These are phyloP conservation scores for Calliphora vicina DNA, from an alignment of 1,140 invertebrate genomes.

Conservation along the genomic window DNA sequence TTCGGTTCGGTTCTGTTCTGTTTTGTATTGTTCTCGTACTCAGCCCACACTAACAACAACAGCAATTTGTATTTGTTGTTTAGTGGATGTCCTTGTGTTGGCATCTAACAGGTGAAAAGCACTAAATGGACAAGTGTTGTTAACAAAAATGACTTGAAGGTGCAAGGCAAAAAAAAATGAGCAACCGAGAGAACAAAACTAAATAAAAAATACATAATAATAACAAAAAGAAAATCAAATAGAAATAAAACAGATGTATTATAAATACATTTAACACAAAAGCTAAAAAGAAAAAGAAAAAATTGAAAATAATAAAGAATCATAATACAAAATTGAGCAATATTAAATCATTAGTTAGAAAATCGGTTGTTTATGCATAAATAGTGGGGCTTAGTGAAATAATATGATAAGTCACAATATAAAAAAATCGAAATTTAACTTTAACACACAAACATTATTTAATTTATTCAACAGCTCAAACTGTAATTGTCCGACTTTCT, in stretches of 20 bases:
- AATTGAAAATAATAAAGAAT: too few species aligned
- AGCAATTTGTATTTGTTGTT: background rate
- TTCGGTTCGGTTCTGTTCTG: background rate
- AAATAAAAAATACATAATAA: background rate
- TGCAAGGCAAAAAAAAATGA: background rate
- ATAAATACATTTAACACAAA: too few species aligned
- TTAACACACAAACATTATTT: too few species aligned
- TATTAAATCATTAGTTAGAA: too few species aligned
- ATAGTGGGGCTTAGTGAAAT: too few species aligned
- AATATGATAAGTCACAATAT: too few species aligned
- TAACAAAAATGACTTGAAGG: slow-evolving; percentile 26
- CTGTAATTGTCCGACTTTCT: too few species aligned
- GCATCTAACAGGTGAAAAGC: slow-evolving; percentile 3
- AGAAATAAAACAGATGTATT: background rate
- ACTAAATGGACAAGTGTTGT: slow-evolving; percentile 25
- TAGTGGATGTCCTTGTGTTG: background rate
- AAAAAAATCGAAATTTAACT: too few species aligned
- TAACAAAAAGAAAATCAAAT: background rate
- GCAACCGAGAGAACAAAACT: background rate
- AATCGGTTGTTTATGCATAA: too few species aligned
- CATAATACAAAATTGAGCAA: too few species aligned
- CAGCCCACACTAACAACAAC: background rate
- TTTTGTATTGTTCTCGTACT: background rate
- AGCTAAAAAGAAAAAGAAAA: too few species aligned
- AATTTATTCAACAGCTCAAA: too few species aligned